Conservation (phyloP, 2,888 invertebrate species). For the Microctonus aethiopoides region DNA sequence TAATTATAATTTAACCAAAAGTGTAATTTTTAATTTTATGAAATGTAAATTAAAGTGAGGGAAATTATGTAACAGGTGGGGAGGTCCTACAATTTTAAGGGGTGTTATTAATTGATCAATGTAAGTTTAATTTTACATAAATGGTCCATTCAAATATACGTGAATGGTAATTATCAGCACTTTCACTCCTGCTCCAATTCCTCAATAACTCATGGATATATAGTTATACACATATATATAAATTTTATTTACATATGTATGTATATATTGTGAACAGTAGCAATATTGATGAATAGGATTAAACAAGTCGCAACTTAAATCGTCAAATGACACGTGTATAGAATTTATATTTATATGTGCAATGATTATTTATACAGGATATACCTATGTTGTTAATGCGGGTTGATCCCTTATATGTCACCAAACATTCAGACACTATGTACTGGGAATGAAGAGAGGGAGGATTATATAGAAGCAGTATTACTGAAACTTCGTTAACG, state of each 20-base stretch:
- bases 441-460: not conserved
- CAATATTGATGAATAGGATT: too few relatives aligned
- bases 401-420: not conserved
- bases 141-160: not conserved
- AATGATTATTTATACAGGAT: not conserved
- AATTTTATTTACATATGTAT: too few relatives aligned
- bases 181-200: not conserved
- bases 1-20: not conserved
- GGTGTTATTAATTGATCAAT: constrained; percentile 3
- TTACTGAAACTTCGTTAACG: constrained; percentile 19
- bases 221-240: too few relatives aligned
- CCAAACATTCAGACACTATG: not conserved
- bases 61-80: too few relatives aligned
- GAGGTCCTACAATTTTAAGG: not conserved
- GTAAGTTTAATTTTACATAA: not conserved
- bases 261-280: too few relatives aligned
- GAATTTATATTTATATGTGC: not conserved
- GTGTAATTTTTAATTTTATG: too few relatives aligned
- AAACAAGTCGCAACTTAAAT: not conserved
- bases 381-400: not conserved
- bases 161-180: not conserved
- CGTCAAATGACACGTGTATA: not conserved
- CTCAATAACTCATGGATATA: too few relatives aligned
- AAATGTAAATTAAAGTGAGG: too few relatives aligned
- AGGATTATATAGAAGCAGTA: constrained; percentile 1